Percentiles rank a stretch among this genome's conserved stretches.
Evolutionary conservation across 2,888 invertebrate species (phyloP).

Genomic region (Lithophane semibrunnea): DNA sequence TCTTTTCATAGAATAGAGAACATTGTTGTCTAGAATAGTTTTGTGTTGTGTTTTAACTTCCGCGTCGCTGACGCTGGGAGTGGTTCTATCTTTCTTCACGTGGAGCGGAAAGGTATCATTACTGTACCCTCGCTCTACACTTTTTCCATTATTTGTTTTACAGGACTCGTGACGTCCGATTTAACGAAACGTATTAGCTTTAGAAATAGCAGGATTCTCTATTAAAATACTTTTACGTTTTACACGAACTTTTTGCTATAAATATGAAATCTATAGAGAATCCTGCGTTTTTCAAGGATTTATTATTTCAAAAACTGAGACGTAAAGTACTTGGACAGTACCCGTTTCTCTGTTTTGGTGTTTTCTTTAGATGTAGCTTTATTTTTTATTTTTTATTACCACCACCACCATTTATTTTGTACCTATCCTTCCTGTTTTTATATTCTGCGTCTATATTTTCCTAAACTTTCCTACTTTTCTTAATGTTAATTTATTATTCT

Average conservation of each 20-base stretch:
- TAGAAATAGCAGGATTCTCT: constrained; percentile 71
- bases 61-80: constrained; percentile 63
- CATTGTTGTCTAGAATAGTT: constrained; percentile 75
- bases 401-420: too few relatives aligned
- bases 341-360: constrained; percentile 75
- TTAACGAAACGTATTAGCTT: constrained; percentile 67
- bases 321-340: constrained; percentile 85
- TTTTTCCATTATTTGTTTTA: constrained; percentile 66
- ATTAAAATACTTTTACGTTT: constrained; percentile 25
- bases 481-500: background rate
- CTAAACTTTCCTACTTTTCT: background rate
- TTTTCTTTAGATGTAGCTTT: constrained; percentile 73
- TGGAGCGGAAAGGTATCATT: constrained; percentile 82
- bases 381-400: constrained; percentile 35
- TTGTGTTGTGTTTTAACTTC: constrained; percentile 74
- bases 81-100: constrained; percentile 65
- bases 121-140: constrained; percentile 79
- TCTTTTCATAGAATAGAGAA: constrained; percentile 74
- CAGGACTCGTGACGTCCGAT: constrained; percentile 72
- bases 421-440: constrained; percentile 10
- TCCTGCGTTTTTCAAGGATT: constrained; percentile 67
- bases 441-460: constrained; percentile 6
- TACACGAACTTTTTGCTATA: background rate
- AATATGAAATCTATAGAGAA: constrained; percentile 63
- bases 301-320: constrained; percentile 68